phyloP scores from a whole-genome alignment of 2,113 vertebrate species.

The Mesocricetus auratus region DNA sequence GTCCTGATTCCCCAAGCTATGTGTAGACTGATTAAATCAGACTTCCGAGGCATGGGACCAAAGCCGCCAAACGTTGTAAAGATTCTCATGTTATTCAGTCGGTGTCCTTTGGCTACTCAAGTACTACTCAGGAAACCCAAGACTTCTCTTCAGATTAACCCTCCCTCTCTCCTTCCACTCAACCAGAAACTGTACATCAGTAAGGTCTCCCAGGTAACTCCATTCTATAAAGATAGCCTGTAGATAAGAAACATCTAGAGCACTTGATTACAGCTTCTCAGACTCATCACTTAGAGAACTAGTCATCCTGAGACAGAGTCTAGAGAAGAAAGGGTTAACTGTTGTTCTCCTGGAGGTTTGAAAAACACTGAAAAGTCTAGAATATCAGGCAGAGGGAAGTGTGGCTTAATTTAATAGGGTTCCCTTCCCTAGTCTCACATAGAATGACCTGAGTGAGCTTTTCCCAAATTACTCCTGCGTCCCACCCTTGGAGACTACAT shows the following conservation, averaged over 20 bases:
- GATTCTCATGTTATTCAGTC: not conserved
- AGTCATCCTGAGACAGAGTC: not conserved
- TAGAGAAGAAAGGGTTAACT: not conserved
- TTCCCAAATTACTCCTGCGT: not conserved
- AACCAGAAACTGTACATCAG: not conserved
- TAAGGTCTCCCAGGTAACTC: not conserved
- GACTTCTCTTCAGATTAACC: not conserved
- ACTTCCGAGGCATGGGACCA: not conserved
- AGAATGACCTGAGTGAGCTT: not conserved
- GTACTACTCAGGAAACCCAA: not conserved
- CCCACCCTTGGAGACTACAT: not conserved
- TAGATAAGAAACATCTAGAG: not conserved
- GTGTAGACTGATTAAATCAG: not conserved
- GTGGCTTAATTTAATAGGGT: not conserved
- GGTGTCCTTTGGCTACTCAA: not conserved
- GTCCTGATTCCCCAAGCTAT: not conserved
- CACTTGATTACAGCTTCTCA: not conserved
- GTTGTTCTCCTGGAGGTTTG: not conserved
- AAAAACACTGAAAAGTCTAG: not conserved
- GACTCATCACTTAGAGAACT: not conserved
- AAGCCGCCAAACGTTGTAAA: not conserved
- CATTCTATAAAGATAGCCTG: not conserved
- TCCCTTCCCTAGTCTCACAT: not conserved
- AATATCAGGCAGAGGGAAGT: not conserved
- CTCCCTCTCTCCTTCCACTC: not conserved